These are phyloP conservation scores for Diplolepis rosae DNA, from an alignment of 2,888 invertebrate genomes.

Conservation along the genomic window DNA sequence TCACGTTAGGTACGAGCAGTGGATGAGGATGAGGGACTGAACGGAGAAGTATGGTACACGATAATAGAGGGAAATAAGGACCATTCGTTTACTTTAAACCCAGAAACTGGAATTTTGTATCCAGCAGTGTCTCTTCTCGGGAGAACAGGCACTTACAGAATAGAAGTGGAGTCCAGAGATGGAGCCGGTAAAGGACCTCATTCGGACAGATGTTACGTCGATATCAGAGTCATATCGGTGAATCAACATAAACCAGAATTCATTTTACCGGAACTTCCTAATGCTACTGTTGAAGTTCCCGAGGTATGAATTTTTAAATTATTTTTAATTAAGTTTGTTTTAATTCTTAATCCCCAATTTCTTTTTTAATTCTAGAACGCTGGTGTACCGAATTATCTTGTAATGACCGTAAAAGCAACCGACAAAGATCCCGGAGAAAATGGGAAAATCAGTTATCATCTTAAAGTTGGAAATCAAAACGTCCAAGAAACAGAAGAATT, in stretches of 20 bases:
- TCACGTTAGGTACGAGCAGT: conserved; percentile 79
- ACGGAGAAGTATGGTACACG: conserved; percentile 84
- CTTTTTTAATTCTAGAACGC: conserved; percentile 77
- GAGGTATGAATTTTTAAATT: conserved; percentile 77
- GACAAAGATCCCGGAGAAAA: conserved; percentile 90
- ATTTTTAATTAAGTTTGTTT: conserved; percentile 30
- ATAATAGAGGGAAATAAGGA: conserved; percentile 82
- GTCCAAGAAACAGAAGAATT: conserved; percentile 89
- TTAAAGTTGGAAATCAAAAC: conserved; percentile 85
- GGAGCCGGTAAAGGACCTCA: conserved; percentile 80
- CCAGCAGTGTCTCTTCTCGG: conserved; percentile 84
- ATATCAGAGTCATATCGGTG: conserved; percentile 85
- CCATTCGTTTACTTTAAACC: conserved; percentile 84
- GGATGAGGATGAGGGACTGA: conserved; percentile 86
- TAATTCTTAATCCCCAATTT: background rate
- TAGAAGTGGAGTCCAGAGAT: conserved; percentile 86
- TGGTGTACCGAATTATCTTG: conserved; percentile 83
- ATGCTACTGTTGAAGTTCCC: conserved; percentile 86
- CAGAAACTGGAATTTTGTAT: conserved; percentile 86
- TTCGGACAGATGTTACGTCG: conserved; percentile 82
- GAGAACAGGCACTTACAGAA: conserved; percentile 76
- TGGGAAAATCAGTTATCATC: conserved; percentile 88
- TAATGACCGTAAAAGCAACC: conserved; percentile 87
- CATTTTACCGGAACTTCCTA: conserved; percentile 83
- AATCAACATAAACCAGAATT: conserved; percentile 90